Base-by-base conservation (phyloP, 92 coral and sea anemone genomes). In the Phenganax stokvisi region DNA sequence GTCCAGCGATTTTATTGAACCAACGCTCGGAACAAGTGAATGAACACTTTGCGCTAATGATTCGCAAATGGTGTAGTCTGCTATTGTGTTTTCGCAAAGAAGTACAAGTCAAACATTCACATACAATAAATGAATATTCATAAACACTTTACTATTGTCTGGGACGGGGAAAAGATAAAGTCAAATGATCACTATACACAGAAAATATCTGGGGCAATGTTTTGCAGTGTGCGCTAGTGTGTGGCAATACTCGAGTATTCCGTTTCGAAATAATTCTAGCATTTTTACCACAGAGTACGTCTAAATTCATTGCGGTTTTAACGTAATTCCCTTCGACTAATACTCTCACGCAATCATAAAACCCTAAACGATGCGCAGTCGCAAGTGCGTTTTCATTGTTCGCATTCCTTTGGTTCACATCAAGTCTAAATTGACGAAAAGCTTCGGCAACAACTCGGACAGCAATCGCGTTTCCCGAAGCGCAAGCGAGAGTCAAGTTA, bases 381-480 rank as follows among this genome's bases (percentile, higher is more conserved):
- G 89, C 80, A 17, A 94, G 63, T 12, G 98, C 97, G 47, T 72
- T 94, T 66, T 94, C 86, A 16, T 92, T 93, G 17, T 66, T 76
- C 12, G 61, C 51, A 70, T 94, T 94, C 56, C 84, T 77, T 68
- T 89, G 85, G 56, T 94, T 92, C 13, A 88, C 87, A 80, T 94
- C 96, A 3, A 90, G 77, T 56, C 94, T 91, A 54, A 84, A 88
- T 64, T 89, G 78, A 28, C 86, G 87, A 64, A 94, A 94, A 6
- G 83, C 85, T 56, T 83, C 79, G 7, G 92, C 92, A 62, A 94
- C 69, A 57, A 83, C 71, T 73, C 83, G 82, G 54, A 94, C 97
- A 25, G 92, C 84, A 47, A 84, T 87, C 53, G 89, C 84, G 81
- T 90, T 94, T 37, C 98, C 98, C 29, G 98, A 94, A 90, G 87